Evolutionary conservation across 2,113 vertebrate species (phyloP).

Genomic region (Silurus asotus): DNA sequence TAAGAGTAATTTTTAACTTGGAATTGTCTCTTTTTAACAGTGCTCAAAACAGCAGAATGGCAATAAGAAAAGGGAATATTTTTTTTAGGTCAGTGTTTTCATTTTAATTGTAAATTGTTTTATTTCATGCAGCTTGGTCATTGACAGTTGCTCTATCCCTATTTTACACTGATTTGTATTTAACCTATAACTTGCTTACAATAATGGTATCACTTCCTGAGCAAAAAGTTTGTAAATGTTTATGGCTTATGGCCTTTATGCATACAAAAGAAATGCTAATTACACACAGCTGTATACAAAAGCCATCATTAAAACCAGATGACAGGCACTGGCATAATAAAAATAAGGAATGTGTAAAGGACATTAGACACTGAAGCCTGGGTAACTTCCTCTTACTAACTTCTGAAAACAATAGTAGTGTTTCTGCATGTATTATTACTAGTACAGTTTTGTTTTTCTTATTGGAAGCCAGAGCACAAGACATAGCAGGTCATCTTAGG

Average conservation of each 20-base stretch:
- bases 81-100: slow-evolving; percentile 22
- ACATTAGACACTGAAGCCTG: neutral
- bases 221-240: neutral
- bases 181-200: neutral
- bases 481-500: too few relatives aligned
- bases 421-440: neutral
- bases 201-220: slow-evolving; percentile 4
- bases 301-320: slow-evolving; percentile 14
- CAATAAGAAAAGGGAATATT: neutral
- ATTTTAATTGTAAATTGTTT: slow-evolving; percentile 30
- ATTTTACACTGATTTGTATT: slow-evolving; percentile 1
- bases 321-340: slow-evolving; percentile 10
- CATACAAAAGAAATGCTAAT: slow-evolving; percentile 18
- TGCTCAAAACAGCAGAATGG: slow-evolving; percentile 8
- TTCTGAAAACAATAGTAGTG: neutral
- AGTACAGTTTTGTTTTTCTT: neutral
- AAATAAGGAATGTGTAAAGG: neutral
- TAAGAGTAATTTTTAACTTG: neutral
- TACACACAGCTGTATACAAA: slow-evolving; percentile 1
- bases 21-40: neutral
- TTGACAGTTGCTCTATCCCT: neutral
- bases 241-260: slow-evolving; percentile 7
- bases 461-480: too few relatives aligned
- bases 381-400: neutral
- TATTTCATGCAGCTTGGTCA: slow-evolving; percentile 20